phyloP scores from a whole-genome alignment of 2,888 invertebrate species.

The Epistrophe eligans region DNA sequence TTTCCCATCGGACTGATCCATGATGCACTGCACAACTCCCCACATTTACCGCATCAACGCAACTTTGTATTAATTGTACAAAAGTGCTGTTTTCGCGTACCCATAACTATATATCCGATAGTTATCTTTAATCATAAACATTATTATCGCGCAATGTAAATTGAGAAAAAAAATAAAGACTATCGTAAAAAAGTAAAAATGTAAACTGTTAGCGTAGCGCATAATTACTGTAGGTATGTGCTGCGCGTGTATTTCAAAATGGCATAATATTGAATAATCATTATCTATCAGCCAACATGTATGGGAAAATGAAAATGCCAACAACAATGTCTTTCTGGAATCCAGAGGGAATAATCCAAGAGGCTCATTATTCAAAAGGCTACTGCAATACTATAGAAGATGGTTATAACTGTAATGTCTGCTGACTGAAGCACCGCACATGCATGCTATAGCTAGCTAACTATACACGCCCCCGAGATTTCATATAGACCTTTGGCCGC shows the following conservation, averaged over 20 bases:
- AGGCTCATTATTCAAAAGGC: conserved; percentile 53
- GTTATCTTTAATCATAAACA: conserved; percentile 74
- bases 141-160: conserved; percentile 43
- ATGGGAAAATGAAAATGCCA: conserved; percentile 53
- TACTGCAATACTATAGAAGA: conserved; percentile 2
- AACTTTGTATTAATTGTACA: conserved; percentile 49
- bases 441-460: conserved; percentile 36
- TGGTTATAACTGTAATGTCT: neutral
- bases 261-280: conserved; percentile 66
- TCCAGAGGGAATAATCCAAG: conserved; percentile 22
- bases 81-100: conserved; percentile 51
- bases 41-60: neutral
- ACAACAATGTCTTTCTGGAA: neutral
- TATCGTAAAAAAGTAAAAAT: conserved; percentile 23
- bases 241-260: conserved; percentile 35
- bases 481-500: conserved; percentile 38
- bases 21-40: neutral
- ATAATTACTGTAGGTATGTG: conserved; percentile 37
- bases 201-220: conserved; percentile 36
- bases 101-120: conserved; percentile 35
- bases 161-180: conserved; percentile 19
- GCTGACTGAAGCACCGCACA: conserved; percentile 32
- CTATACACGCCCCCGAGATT: conserved; percentile 57
- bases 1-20: conserved; percentile 65
- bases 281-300: neutral